Evolutionary conservation across 2,797 vertebrate species (phyloP), one percentile per base, ranked within the genome.

Genomic region (Lemur catta): DNA sequence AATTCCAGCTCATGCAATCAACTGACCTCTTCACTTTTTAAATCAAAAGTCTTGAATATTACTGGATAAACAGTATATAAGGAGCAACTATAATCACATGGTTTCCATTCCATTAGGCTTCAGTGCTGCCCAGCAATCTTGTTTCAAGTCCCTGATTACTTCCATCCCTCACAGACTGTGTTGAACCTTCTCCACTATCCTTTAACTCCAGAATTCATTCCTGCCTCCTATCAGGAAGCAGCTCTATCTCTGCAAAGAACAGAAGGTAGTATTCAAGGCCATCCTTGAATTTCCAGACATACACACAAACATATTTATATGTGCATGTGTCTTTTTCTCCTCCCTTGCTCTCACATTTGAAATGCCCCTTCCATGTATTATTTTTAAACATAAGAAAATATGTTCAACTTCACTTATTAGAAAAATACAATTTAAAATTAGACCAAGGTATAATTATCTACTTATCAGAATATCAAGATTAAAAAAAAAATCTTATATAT

Each of bases 401-500:
- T n/a, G 13, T 93, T 93, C 55, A 94, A 48, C 22, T 89, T 89
- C 43, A 88, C 43, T 93, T 80, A 94, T 43, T 65, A 78, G 41
- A 75, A 30, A 93, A 96, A 80, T 15, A 92, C 6, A 91, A 88
- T 30, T 80, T 80, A 93, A 93, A 94, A 97, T 90, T 71, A 93
- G 63, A 82, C 30, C 41, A 96, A 89, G n/a, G 84, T 82, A 91
- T 13, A 94, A 74, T 57, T 72, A 82, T 92, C 57, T 76, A 74
- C 48, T 84, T 94, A 79, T 87, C 41, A 94, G 26, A 96, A 94
- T 48, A 48, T 22, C n/a, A 85, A 87, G 24, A 59, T 59, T 11
- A 8, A 79, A 80, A 69, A 80, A 69, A 55, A 86, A 71, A 55
- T 8, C 81, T 55, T 61, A 79, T 79, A 93, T 52, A 61, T 2